These are phyloP conservation scores for Epinephelus cyanopodus DNA, from an alignment of 2,113 vertebrate genomes.

Conservation along the genomic window DNA sequence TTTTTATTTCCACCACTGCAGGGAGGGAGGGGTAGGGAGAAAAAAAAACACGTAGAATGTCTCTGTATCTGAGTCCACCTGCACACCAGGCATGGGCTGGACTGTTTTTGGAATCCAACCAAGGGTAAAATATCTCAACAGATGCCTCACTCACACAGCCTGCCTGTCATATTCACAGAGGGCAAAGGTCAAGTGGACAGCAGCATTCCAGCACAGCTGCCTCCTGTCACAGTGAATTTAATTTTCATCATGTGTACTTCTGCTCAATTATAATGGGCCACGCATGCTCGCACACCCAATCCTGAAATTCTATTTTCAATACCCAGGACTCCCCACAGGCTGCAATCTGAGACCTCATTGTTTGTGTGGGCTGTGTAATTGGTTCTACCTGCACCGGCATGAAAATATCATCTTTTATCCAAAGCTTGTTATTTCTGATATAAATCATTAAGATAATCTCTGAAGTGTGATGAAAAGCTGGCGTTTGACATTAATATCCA, in stretches of 20 bases:
- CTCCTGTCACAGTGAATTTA: conserved; percentile 48
- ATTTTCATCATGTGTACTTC: conserved; percentile 45
- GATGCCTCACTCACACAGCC: conserved; percentile 58
- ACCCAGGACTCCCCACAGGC: background rate
- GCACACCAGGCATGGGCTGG: background rate
- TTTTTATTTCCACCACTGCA: conserved; percentile 48
- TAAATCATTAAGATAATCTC: conserved; percentile 12
- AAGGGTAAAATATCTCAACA: conserved; percentile 66
- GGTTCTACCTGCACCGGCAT: conserved; percentile 19
- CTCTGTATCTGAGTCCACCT: conserved; percentile 29
- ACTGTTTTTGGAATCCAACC: conserved; percentile 54
- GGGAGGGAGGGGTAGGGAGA: conserved; percentile 5
- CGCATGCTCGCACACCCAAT: conserved; percentile 26
- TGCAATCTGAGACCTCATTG: conserved; percentile 20
- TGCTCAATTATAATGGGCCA: conserved; percentile 44
- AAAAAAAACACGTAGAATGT: conserved; percentile 27
- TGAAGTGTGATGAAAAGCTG: conserved; percentile 22
- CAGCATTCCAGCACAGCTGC: conserved; percentile 55
- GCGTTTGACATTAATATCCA: background rate
- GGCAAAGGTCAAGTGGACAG: conserved; percentile 70
- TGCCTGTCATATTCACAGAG: conserved; percentile 51
- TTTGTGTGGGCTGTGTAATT: conserved; percentile 36
- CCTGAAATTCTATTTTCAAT: conserved; percentile 37
- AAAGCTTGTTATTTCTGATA: conserved; percentile 12
- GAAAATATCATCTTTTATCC: conserved; percentile 21